Percentiles rank a stretch among this genome's conserved stretches.
These are phyloP conservation scores for Yasuhikotakia modesta DNA, from an alignment of 2,797 vertebrate species.

Conservation along the genomic window DNA sequence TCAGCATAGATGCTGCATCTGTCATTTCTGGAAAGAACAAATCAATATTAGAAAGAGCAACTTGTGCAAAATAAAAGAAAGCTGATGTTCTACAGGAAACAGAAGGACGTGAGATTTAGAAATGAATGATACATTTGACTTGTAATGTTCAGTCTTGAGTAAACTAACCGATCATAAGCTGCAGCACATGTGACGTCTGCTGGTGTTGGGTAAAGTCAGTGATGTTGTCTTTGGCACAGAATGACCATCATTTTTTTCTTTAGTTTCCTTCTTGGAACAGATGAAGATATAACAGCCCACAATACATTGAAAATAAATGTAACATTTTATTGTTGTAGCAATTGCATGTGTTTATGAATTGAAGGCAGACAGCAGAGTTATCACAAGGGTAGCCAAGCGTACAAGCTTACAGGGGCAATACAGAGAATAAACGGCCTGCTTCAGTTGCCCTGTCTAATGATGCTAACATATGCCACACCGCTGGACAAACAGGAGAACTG, in stretches of 20 bases:
- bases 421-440: slow-evolving; percentile 61
- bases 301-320: slow-evolving; percentile 43
- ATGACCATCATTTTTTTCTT: neutral
- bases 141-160: neutral
- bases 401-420: slow-evolving; percentile 72
- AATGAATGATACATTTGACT: too few species aligned
- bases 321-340: slow-evolving; percentile 61
- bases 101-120: too few species aligned
- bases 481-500: slow-evolving; percentile 28
- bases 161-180: neutral
- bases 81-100: too few species aligned
- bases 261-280: neutral
- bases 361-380: slow-evolving; percentile 57
- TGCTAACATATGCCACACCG: slow-evolving; percentile 56
- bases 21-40: too few species aligned
- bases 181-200: too few species aligned
- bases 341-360: slow-evolving; percentile 70
- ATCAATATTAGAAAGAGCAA: too few species aligned
- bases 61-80: too few species aligned
- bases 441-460: slow-evolving; percentile 66
- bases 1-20: too few species aligned
- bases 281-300: neutral
- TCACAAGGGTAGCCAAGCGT: slow-evolving; percentile 65
- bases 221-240: neutral
- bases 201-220: neutral